phyloP scores from a whole-genome alignment of 2,888 invertebrate species.

The Nomada hirtipes region DNA sequence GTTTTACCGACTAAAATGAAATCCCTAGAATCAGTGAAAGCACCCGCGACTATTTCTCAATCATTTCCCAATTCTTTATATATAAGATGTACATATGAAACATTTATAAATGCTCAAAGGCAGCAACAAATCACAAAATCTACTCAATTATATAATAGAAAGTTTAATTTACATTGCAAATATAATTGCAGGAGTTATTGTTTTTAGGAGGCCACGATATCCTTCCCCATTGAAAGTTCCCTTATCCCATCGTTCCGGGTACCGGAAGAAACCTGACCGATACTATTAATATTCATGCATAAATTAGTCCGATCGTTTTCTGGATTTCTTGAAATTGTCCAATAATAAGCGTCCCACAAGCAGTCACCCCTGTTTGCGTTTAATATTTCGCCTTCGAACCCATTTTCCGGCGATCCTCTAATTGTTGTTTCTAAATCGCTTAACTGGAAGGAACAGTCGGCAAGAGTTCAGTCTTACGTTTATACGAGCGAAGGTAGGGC shows the following conservation, averaged over 20 bases:
- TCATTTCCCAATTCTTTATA: background rate
- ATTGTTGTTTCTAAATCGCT: conserved; percentile 67
- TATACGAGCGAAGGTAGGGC: conserved; percentile 82
- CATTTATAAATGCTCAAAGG: background rate
- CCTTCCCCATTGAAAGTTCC: background rate
- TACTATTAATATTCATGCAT: background rate
- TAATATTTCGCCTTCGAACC: conserved; percentile 7
- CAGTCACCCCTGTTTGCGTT: conserved; percentile 2
- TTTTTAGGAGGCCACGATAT: background rate
- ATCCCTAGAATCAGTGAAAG: conserved; percentile 46
- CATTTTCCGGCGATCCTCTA: conserved; percentile 41
- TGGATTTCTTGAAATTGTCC: background rate
- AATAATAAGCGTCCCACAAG: no score
- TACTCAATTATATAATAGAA: background rate
- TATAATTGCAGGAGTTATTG: no score
- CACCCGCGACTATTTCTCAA: conserved; percentile 31
- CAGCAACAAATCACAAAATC: background rate
- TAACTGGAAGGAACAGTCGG: conserved; percentile 44
- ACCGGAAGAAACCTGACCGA: conserved; percentile 13
- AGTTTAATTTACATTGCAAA: background rate
- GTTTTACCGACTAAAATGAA: conserved; percentile 43
- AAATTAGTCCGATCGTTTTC: background rate
- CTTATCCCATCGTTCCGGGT: background rate
- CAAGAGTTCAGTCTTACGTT: conserved; percentile 69
- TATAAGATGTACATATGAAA: background rate